Evolutionary conservation across 2,888 invertebrate species (phyloP), one percentile per base, ranked within the genome.

Genomic region (Hypena proboscidalis): DNA sequence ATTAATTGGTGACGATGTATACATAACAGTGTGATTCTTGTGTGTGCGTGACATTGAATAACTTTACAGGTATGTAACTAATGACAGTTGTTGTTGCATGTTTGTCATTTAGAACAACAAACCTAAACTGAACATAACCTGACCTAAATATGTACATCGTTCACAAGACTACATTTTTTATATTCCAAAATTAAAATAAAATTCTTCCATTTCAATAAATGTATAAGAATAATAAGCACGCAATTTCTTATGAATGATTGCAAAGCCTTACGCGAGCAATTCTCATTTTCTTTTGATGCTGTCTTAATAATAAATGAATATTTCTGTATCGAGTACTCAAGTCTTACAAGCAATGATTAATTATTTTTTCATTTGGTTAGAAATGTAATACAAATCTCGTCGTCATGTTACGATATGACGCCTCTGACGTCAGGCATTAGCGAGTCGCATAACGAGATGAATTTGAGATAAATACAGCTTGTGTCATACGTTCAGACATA

Each of bases 1-100:
- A 58, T 61, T 64, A 62, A 64, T 67, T 62, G 60, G 48, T 57
- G 55, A 58, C 53, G 33, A 65, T 66, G 58, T 67, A 63, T 58
- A 60, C 58, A 52, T 48, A 50, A 51, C 52, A 55, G 53, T 48
- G 53, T 51, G 40, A 54, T 62, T 44, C 49, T 39, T 59, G 53
- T 45, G 53, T 65, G 45, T 50, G 41, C 55, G 49, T 51, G 59
- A 53, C 36, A 45, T 36, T 42, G 35, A 41, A 47, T 53, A 50
- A 35, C 7, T 41, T 39, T 42, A 50, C 73, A 73, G 73, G 73
- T 73, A 62, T 25, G 73, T 67, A 46, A 4, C 17, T 20, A 30
- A 14, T 2, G 11, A 20, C 21, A 4, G 6, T 11, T 11, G 1
- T 26, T 10, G 14, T n/a, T 15, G 4, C 23, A 8, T n/a, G 4